A percentile compares a stretch with the other conserved stretches of the same genome.
Conservation (phyloP, 2,113 vertebrate genomes). For the Hippoglossus stenolepis region DNA sequence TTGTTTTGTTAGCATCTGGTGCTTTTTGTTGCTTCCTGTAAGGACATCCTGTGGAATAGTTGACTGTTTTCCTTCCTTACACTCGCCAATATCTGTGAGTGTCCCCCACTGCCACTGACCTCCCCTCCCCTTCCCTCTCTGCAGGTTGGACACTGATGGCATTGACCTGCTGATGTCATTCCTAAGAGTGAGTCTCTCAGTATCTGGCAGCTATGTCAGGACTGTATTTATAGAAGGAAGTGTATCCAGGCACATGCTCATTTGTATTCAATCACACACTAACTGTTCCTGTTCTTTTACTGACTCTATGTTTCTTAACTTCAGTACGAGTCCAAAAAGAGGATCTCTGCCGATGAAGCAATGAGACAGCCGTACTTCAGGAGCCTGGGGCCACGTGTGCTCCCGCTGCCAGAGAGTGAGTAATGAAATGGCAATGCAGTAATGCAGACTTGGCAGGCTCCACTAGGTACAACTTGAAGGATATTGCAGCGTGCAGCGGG, state of each 20-base stretch:
- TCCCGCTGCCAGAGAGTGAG: conserved; percentile 94
- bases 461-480: conserved; percentile 30
- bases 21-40: conserved; percentile 75
- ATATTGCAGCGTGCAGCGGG: conserved; percentile 46
- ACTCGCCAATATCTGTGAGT: conserved; percentile 56
- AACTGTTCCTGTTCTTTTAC: conserved; percentile 15
- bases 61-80: conserved; percentile 74
- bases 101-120: conserved; percentile 61
- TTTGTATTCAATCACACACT: conserved; percentile 3
- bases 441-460: conserved; percentile 62
- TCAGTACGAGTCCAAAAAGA: conserved; percentile 95
- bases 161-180: conserved; percentile 94
- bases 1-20: conserved; percentile 65
- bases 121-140: background rate
- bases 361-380: conserved; percentile 95
- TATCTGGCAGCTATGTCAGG: conserved; percentile 37
- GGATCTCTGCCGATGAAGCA: conserved; percentile 93
- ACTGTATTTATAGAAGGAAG: conserved; percentile 29
- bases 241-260: background rate
- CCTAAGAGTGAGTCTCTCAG: conserved; percentile 88
- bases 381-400: conserved; percentile 91
- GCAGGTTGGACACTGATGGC: conserved; percentile 94
- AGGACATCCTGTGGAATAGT: conserved; percentile 83
- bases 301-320: conserved; percentile 39
- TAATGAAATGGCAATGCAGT: conserved; percentile 64